Base-by-base conservation (phyloP, 2,888 invertebrate species). In the Ellobium chinense region DNA sequence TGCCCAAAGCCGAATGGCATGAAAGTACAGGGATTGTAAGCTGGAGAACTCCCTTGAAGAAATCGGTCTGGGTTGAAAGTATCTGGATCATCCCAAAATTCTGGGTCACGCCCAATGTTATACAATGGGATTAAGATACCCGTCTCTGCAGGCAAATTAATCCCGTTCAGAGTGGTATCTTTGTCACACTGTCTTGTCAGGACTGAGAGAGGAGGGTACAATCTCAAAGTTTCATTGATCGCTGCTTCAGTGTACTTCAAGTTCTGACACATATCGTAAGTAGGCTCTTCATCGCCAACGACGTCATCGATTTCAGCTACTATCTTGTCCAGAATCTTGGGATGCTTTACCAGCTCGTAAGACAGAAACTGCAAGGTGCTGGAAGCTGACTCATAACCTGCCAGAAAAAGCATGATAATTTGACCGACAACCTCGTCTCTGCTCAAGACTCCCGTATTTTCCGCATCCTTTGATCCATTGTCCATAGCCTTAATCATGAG, bases 301-400 rank as follows among this genome's bases (percentile, higher is more conserved):
- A 77, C 37, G 0, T 39, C 1, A 60, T 77, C 69, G 12, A 77
- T 60, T 60, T 77, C 77, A n/a, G 56, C 60, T 1, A 77, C 18
- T 2, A 77, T 37, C 54, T 77, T 68, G 9, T 68, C 39, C 14
- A 60, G 27, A n/a, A 60, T 69, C 4, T 68, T 69, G 1, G 56
- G 68, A 39, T 77, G 68, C 21, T 21, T 69, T 1, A 39, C 34
- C 18, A 77, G 31, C 54, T 83, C 81, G 54, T 81, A 83, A 14
- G 72, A 31, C 18, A 83, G 36, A 60, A 72, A 83, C 75, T 81
- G 83, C 37, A 83, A 60, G 12, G 81, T 63, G 56, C 81, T 73
- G 27, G 83, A 75, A 9, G 79, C 78, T 29, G 83, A 78, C 72
- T 83, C 83, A 39, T 75, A 83, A 7, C 81, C 83, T 2, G 83